Base-by-base conservation (phyloP, 2,888 invertebrate genomes). In the Trilocha varians region DNA sequence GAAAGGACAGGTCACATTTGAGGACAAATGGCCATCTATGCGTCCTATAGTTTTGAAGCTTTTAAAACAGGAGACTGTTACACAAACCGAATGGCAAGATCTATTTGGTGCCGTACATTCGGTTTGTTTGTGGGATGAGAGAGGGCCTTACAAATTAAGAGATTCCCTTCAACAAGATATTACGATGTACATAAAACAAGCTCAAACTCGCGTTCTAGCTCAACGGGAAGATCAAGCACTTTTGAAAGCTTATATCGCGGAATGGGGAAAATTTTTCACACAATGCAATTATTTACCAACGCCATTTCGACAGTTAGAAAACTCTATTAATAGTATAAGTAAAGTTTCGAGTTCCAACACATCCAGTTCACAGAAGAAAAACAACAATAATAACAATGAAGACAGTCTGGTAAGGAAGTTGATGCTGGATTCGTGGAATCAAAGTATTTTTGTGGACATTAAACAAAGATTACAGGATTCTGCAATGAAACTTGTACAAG, bases 351-450 rank as follows among this genome's bases (percentile, higher is more conserved):
- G 68, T 52, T 74, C 80, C 8, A 82, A 74, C 53, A 55, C 77
- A 17, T 73, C 83, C 36, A 75, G 64, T 64, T 66, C 79, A 41
- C 82, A 80, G 50, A 84, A 86, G 57, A 84, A 87, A 63, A 86
- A 86, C 52, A 79, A 85, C 48, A 84, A 84, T 45, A 87, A 88
- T 74, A 88, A 86, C 77, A 88, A 88, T 48, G 97, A 97, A 55
- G 97, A 97, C 62, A 96, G 95, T 77, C 91, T 97, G 59, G 97
- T 98, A 39, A 89, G 97, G 9, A 90, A 98, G 90, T 82, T 98
- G 47, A 99, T 99, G 99, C 87, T 99, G 49, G 98, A 98, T 75
- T 96, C 95, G 45, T 99, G 99, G 99, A 98, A 99, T 84, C 93
- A 94, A 70, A 95, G 94, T 70, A 99, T 99, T 65, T 99, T 99